Conservation (phyloP, 2,797 vertebrate species). For the Pantherophis vulpinus region DNA sequence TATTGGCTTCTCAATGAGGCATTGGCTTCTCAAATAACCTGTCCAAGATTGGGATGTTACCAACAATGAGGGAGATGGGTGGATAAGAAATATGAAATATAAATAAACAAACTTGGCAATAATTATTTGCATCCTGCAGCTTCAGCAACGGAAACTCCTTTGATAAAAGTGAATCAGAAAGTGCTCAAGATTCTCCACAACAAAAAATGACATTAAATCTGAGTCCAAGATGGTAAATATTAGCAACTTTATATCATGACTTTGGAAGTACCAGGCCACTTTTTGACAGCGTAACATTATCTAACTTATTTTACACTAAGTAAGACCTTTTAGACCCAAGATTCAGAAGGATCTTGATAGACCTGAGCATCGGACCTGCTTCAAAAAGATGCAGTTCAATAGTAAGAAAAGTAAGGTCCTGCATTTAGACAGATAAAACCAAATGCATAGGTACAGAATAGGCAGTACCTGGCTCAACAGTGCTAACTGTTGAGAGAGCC, state of each 20-base stretch:
- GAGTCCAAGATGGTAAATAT: background rate
- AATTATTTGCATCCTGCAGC: background rate
- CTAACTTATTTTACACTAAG: background rate
- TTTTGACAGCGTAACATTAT: background rate
- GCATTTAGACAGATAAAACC: background rate
- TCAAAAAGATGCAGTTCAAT: background rate
- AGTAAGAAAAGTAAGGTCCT: background rate
- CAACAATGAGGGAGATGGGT: background rate
- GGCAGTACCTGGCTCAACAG: background rate
- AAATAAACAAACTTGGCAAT: background rate
- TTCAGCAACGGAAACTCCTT: background rate
- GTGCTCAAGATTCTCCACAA: background rate
- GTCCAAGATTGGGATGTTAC: background rate
- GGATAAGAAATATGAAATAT: background rate
- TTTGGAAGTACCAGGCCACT: background rate
- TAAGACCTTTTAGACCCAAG: background rate
- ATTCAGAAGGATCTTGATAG: background rate
- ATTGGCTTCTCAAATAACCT: background rate
- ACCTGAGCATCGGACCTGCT: background rate
- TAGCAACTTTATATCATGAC: background rate
- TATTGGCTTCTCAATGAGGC: background rate
- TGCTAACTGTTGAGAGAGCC: too few species aligned
- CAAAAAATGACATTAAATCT: background rate
- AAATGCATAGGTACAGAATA: background rate
- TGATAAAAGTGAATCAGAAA: background rate